These are phyloP conservation scores for Microplitis deprimator DNA, from an alignment of 2,888 invertebrate genomes.

Conservation along the genomic window DNA sequence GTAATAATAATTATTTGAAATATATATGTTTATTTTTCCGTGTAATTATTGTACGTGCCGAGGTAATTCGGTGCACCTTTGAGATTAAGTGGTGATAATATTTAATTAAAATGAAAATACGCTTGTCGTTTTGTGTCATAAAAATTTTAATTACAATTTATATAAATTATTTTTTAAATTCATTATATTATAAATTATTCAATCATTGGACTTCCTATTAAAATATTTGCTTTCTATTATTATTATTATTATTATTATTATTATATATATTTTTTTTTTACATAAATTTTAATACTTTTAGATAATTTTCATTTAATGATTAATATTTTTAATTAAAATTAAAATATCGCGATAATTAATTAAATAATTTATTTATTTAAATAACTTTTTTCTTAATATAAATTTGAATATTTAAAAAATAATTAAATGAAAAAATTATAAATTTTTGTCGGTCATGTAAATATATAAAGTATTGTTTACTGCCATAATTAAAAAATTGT, in stretches of 20 bases:
- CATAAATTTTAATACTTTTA: too few relatives aligned
- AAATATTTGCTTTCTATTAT: conserved; percentile 5
- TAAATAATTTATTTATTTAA: conserved; percentile 5
- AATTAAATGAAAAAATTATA: conserved; percentile 41
- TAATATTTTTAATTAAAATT: neutral
- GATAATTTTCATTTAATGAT: neutral
- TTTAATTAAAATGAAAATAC: conserved; percentile 2
- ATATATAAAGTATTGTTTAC: conserved; percentile 59
- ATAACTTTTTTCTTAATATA: neutral
- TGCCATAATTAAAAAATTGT: conserved; percentile 57
- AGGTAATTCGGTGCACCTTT: neutral
- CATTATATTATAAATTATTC: neutral
- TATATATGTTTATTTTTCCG: conserved; percentile 19
- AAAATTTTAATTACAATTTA: neutral
- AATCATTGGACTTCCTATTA: conserved; percentile 7
- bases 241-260: conserved; percentile 1
- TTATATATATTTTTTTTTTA: too few relatives aligned
- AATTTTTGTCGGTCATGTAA: conserved; percentile 57
- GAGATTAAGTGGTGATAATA: neutral
- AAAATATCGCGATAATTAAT: neutral
- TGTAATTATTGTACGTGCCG: neutral
- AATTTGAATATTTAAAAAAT: conserved; percentile 26
- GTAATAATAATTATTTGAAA: neutral
- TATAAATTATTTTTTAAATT: neutral
- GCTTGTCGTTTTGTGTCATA: neutral